These are phyloP conservation scores for Leucophenga montana DNA, from an alignment of 2,888 invertebrate genomes.

Conservation along the genomic window DNA sequence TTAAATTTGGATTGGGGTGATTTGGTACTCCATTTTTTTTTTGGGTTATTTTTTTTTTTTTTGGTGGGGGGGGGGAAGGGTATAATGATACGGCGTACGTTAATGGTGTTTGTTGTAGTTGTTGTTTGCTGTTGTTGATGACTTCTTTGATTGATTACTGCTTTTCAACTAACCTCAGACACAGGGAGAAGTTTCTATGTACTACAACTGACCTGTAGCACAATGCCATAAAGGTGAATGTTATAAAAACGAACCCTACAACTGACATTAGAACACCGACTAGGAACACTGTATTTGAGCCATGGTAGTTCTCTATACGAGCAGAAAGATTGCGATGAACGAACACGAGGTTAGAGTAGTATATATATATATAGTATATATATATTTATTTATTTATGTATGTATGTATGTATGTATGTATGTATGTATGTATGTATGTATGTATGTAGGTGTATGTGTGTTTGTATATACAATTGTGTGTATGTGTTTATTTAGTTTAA, in stretches of 20 bases:
- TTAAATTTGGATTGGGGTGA: neutral
- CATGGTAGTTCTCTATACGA: conserved; percentile 93
- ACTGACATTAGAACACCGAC: conserved; percentile 98
- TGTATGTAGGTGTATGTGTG: neutral
- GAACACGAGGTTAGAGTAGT: neutral
- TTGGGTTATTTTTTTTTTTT: conserved; percentile 34
- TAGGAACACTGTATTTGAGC: conserved; percentile 97
- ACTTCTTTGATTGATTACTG: conserved; percentile 75
- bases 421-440: neutral
- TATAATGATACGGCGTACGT: neutral
- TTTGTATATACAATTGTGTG: neutral
- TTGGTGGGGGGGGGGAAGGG: neutral
- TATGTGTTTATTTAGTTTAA: conserved; percentile 30
- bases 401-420: neutral
- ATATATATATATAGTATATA: neutral
- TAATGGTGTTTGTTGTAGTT: conserved; percentile 42
- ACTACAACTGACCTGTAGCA: conserved; percentile 99
- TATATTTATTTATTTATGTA: conserved; percentile 7
- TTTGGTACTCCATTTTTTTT: conserved; percentile 31
- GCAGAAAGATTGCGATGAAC: conserved; percentile 33
- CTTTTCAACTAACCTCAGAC: conserved; percentile 98
- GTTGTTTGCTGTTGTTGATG: conserved; percentile 54
- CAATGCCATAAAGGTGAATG: conserved; percentile 98
- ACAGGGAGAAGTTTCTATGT: conserved; percentile 98
- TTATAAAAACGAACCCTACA: conserved; percentile 99